Percentiles rank a stretch among this genome's conserved stretches.
These are phyloP conservation scores for Sphinx pinastri DNA, from an alignment of 2,888 invertebrate species.

Conservation along the genomic window DNA sequence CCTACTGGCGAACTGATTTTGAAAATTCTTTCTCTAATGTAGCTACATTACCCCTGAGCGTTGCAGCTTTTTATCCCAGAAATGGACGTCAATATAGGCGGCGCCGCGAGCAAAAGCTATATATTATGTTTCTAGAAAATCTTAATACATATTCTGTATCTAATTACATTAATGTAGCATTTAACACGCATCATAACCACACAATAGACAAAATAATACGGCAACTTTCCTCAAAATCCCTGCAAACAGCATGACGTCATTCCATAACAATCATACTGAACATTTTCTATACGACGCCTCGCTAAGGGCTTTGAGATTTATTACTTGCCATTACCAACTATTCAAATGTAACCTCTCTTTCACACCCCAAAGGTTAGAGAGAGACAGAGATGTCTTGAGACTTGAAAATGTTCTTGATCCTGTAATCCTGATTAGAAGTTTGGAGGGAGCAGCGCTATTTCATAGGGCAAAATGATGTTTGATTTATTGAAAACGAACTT, in stretches of 20 bases:
- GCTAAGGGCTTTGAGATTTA: conserved; percentile 63
- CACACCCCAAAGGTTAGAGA: conserved; percentile 33
- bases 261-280: conserved; percentile 6
- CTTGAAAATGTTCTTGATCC: conserved; percentile 41
- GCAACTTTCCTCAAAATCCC: not conserved
- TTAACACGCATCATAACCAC: not conserved
- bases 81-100: no score
- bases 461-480: conserved; percentile 29
- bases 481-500: not conserved
- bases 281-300: conserved; percentile 9
- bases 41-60: no score
- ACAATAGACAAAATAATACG: conserved; percentile 10
- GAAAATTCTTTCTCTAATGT: no score
- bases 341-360: conserved; percentile 33
- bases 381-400: conserved; percentile 40
- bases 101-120: no score
- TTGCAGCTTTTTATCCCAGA: no score
- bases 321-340: conserved; percentile 41
- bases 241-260: conserved; percentile 20
- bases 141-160: not conserved
- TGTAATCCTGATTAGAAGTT: conserved; percentile 50
- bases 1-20: no score
- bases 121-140: no score
- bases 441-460: conserved; percentile 48
- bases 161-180: not conserved